Evolutionary conservation across 2,888 invertebrate species (phyloP).

Genomic region (Saturnia pavonia): DNA sequence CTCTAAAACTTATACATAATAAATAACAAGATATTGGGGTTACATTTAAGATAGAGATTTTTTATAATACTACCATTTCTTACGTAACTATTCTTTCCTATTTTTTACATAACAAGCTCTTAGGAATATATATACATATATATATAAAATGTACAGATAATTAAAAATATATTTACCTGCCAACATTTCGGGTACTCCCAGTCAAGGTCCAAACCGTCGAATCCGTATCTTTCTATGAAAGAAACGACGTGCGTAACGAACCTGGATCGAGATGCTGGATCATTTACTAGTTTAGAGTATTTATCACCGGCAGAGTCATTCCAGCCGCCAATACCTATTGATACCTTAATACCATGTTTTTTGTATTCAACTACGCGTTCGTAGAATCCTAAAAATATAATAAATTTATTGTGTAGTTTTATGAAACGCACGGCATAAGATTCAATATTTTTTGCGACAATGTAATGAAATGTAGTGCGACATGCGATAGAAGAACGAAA

Average conservation of each 20-base stretch:
- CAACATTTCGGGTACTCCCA: slow-evolving; percentile 97
- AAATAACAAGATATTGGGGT: not conserved
- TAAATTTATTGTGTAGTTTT: not conserved
- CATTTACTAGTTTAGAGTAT: slow-evolving; percentile 92
- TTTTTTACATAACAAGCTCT: not conserved
- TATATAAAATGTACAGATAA: not conserved
- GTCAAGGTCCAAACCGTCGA: slow-evolving; percentile 96
- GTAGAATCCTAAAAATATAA: slow-evolving; percentile 85
- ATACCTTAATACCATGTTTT: slow-evolving; percentile 90
- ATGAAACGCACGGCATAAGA: too few relatives aligned
- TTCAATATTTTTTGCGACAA: too few relatives aligned
- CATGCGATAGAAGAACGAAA: too few relatives aligned
- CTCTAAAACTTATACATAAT: not conserved
- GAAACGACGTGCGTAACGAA: slow-evolving; percentile 89
- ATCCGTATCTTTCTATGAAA: slow-evolving; percentile 90
- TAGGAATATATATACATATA: not conserved
- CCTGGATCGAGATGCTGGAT: slow-evolving; percentile 85
- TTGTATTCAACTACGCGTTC: slow-evolving; percentile 91
- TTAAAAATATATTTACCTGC: slow-evolving; percentile 77
- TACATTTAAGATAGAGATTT: too few relatives aligned
- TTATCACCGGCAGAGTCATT: slow-evolving; percentile 96
- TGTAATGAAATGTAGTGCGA: too few relatives aligned
- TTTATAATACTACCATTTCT: not conserved
- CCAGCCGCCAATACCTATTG: slow-evolving; percentile 96
- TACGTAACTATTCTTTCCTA: not conserved